Conservation (phyloP, 2,113 vertebrate species). For the Azemiops feae region DNA sequence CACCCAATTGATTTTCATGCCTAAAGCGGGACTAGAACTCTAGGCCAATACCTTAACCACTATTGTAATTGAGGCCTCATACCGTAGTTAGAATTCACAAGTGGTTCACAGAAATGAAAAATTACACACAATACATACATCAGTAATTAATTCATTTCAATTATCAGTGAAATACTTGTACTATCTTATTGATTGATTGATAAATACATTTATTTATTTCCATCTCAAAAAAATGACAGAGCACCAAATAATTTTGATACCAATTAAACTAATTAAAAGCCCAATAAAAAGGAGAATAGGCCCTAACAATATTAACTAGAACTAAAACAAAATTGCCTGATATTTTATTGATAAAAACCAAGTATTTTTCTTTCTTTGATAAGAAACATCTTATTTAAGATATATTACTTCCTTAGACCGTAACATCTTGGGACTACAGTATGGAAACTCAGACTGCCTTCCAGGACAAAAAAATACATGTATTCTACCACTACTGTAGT, state of each 20-base stretch:
- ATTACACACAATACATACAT: conserved; percentile 79
- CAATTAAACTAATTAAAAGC: background rate
- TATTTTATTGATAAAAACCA: conserved; percentile 89
- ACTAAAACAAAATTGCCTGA: conserved; percentile 84
- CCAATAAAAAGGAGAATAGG: conserved; percentile 52
- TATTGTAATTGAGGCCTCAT: conserved; percentile 78
- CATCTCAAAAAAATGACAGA: background rate
- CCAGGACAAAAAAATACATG: conserved; percentile 30
- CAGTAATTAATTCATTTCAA: conserved; percentile 79
- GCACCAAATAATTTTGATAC: background rate
- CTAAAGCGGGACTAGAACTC: background rate
- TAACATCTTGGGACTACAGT: conserved; percentile 59
- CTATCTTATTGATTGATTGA: conserved; percentile 68
- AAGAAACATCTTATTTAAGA: conserved; percentile 80
- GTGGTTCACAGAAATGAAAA: conserved; percentile 73
- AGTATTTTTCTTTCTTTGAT: conserved; percentile 77
- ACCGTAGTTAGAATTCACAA: conserved; percentile 71
- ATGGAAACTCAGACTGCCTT: conserved; percentile 30
- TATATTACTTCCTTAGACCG: conserved; percentile 59
- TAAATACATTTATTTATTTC: background rate
- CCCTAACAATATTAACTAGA: conserved; percentile 86
- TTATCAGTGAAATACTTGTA: conserved; percentile 63
- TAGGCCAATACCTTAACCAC: background rate
- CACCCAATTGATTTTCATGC: background rate
- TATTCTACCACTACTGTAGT: conserved; percentile 32